Percentiles rank a stretch among this genome's conserved stretches.
phyloP scores from a whole-genome alignment of 1,140 invertebrate genomes.

The Colletes gigas region DNA sequence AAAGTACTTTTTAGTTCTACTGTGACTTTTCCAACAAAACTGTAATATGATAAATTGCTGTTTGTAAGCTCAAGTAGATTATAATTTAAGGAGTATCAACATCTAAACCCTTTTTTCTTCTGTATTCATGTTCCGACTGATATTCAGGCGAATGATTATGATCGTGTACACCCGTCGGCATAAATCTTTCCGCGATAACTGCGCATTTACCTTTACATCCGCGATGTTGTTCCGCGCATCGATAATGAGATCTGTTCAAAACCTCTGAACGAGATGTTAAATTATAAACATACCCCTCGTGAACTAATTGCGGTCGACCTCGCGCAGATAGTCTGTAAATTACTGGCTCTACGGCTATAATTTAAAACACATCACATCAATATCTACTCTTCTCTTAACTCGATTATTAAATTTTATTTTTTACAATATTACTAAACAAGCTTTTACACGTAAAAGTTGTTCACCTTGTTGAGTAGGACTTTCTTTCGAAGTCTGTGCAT shows the following conservation, averaged over 20 bases:
- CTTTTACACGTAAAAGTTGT: background rate
- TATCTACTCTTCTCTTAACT: background rate
- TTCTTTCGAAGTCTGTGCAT: slow-evolving; percentile 22
- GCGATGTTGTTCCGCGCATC: slow-evolving; percentile 71
- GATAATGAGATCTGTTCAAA: slow-evolving; percentile 68
- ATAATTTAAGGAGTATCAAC: slow-evolving; percentile 38
- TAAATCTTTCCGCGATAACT: slow-evolving; percentile 70
- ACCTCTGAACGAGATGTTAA: slow-evolving; percentile 68
- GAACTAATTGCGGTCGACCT: slow-evolving; percentile 68
- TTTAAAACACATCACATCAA: background rate
- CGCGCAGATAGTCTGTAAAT: slow-evolving; percentile 69
- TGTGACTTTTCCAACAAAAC: background rate
- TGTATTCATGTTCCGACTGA: slow-evolving; percentile 68
- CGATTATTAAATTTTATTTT: background rate
- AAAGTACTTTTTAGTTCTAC: slow-evolving; percentile 5
- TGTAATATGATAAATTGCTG: slow-evolving; percentile 16
- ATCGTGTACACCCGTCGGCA: slow-evolving; percentile 70
- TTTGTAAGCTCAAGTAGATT: slow-evolving; percentile 5
- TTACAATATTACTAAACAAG: background rate
- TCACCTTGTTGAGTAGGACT: slow-evolving; percentile 42
- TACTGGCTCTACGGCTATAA: slow-evolving; percentile 64
- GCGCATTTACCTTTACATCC: slow-evolving; percentile 73
- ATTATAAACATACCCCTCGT: slow-evolving; percentile 71
- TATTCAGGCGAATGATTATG: slow-evolving; percentile 71
- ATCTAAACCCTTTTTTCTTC: slow-evolving; percentile 68